Evolutionary conservation across 2,888 invertebrate genomes (phyloP).

Genomic region (Diaphora mendica): DNA sequence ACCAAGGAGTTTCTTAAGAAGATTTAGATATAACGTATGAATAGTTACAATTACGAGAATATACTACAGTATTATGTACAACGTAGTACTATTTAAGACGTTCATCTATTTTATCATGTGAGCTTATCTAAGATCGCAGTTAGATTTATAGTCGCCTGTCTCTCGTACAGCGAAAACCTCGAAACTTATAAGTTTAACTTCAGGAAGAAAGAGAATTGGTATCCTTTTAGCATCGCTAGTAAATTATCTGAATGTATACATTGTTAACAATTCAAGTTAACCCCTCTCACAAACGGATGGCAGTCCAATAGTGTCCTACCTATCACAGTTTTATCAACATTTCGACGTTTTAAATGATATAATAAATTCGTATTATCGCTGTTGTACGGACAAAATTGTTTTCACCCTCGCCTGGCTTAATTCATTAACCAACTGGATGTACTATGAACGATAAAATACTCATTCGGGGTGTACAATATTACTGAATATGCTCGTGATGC

Average conservation of each 20-base stretch:
- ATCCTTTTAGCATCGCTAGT: not conserved
- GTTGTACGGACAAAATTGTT: conserved; percentile 77
- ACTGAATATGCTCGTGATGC: conserved; percentile 28
- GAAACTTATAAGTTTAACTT: not conserved
- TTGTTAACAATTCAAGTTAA: conserved; percentile 1
- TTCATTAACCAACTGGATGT: conserved; percentile 76
- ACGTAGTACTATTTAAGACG: too few species aligned
- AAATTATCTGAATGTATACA: conserved; percentile 3
- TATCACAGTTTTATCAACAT: conserved; percentile 71
- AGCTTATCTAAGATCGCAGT: too few species aligned
- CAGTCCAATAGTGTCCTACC: conserved; percentile 55
- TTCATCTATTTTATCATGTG: too few species aligned
- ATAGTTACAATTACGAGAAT: too few species aligned
- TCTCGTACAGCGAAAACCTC: not conserved
- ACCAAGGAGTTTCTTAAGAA: too few species aligned
- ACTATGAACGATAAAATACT: conserved; percentile 62
- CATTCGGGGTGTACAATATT: conserved; percentile 35
- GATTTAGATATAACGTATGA: too few species aligned
- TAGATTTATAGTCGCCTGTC: not conserved
- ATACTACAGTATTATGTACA: too few species aligned
- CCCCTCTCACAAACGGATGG: conserved; percentile 35
- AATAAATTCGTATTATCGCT: conserved; percentile 82
- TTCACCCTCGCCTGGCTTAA: conserved; percentile 72
- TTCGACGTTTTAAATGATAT: conserved; percentile 80
- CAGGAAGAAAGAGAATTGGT: not conserved